These are phyloP conservation scores for Endomychus coccineus DNA, from an alignment of 2,888 invertebrate species.

Conservation along the genomic window DNA sequence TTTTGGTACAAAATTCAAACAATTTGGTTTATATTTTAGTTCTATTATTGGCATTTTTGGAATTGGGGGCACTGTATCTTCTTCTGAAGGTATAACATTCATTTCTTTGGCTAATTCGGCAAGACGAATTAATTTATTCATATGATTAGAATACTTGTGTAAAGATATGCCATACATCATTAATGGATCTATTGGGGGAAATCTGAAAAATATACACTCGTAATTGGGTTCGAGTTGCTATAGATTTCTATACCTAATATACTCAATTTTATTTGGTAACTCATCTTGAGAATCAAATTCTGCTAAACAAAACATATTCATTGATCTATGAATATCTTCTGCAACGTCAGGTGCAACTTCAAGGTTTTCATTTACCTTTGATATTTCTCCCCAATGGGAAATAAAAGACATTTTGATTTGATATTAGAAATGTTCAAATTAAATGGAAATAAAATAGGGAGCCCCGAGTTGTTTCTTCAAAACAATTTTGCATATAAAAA, in stretches of 20 bases:
- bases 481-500: too few species aligned
- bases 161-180: constrained; percentile 36
- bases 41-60: constrained; percentile 31
- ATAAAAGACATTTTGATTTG: too few species aligned
- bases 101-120: constrained; percentile 35
- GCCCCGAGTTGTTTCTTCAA: too few species aligned
- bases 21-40: constrained; percentile 29
- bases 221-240: neutral
- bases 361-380: constrained; percentile 10
- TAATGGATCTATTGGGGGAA: constrained; percentile 36
- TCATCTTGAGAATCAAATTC: constrained; percentile 33
- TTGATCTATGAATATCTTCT: constrained; percentile 36
- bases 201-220: constrained; percentile 30
- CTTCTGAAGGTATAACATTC: constrained; percentile 34
- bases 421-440: too few species aligned
- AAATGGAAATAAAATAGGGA: too few species aligned
- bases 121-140: constrained; percentile 35
- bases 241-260: constrained; percentile 1
- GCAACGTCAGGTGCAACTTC: constrained; percentile 31
- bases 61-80: constrained; percentile 32
- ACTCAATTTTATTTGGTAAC: constrained; percentile 9
- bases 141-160: constrained; percentile 37
- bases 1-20: constrained; percentile 35
- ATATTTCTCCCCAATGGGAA: constrained; percentile 39
- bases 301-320: constrained; percentile 35